Conservation (phyloP, 1,140 invertebrate species). For the Aricia agestis region DNA sequence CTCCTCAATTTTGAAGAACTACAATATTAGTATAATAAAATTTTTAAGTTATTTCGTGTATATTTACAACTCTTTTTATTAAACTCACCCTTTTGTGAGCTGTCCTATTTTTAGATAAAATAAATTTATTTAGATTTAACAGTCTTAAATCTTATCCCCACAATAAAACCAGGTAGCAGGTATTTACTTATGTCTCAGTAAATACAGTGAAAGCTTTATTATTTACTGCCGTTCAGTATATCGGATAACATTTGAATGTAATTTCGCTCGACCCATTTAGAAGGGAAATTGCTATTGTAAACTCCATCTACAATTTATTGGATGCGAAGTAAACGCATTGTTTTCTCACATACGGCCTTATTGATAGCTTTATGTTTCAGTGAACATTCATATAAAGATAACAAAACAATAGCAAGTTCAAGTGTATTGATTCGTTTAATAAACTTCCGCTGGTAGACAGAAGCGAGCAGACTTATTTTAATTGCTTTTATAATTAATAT, state of each 20-base stretch:
- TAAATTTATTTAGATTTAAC: too few relatives aligned
- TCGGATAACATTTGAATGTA: not conserved
- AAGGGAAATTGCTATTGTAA: not conserved
- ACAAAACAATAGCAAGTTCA: too few relatives aligned
- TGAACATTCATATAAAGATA: not conserved
- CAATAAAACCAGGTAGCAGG: not conserved
- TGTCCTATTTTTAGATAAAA: too few relatives aligned
- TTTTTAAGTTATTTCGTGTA: too few relatives aligned
- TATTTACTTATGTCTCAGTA: not conserved
- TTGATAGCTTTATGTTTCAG: not conserved
- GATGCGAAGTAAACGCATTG: not conserved
- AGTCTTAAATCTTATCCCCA: not conserved
- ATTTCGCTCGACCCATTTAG: not conserved
- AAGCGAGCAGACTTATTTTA: too few relatives aligned
- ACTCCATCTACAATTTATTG: not conserved
- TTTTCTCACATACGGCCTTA: not conserved
- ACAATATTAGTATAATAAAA: too few relatives aligned
- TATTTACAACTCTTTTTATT: too few relatives aligned
- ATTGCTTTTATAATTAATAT: too few relatives aligned
- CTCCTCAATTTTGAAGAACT: too few relatives aligned
- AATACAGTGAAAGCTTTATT: slow-evolving; percentile 5
- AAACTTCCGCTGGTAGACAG: too few relatives aligned
- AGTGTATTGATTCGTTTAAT: too few relatives aligned
- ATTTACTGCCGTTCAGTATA: slow-evolving; percentile 8
- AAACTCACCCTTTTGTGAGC: too few relatives aligned